phyloP scores from a whole-genome alignment of 1,140 invertebrate genomes.

The Saccostrea glomerata region DNA sequence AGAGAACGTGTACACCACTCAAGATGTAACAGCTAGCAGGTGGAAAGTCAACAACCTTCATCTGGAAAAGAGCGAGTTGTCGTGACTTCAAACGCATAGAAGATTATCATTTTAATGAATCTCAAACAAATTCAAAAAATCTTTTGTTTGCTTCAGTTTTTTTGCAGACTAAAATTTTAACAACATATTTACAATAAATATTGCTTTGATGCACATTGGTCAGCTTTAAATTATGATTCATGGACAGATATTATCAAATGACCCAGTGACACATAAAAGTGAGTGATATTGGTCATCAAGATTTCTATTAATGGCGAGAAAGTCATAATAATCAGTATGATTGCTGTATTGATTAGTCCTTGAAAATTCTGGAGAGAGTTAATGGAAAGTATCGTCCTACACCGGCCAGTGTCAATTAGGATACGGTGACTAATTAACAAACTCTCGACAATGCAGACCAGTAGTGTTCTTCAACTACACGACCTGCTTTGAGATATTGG shows the following conservation, averaged over 20 bases:
- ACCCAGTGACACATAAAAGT: not conserved
- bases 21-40: constrained; percentile 10
- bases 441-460: not conserved
- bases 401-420: constrained; percentile 2
- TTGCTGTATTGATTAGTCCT: not conserved
- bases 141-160: too few relatives aligned
- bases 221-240: not conserved
- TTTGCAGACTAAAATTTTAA: too few relatives aligned
- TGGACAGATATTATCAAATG: not conserved
- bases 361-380: not conserved
- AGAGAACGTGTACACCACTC: constrained; percentile 14
- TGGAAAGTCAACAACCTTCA: constrained; percentile 26
- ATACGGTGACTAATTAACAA: not conserved
- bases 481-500: too few relatives aligned
- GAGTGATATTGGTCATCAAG: not conserved
- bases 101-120: not conserved
- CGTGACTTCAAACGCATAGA: not conserved
- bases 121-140: not conserved
- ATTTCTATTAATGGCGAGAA: not conserved
- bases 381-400: not conserved
- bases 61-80: not conserved
- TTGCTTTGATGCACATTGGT: not conserved
- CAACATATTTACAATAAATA: too few relatives aligned
- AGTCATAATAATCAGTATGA: not conserved
- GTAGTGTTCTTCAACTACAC: too few relatives aligned